Evolutionary conservation across 2,888 invertebrate species (phyloP), one percentile per base, ranked within the genome.

Genomic region (Sphaerophoria taeniata): DNA sequence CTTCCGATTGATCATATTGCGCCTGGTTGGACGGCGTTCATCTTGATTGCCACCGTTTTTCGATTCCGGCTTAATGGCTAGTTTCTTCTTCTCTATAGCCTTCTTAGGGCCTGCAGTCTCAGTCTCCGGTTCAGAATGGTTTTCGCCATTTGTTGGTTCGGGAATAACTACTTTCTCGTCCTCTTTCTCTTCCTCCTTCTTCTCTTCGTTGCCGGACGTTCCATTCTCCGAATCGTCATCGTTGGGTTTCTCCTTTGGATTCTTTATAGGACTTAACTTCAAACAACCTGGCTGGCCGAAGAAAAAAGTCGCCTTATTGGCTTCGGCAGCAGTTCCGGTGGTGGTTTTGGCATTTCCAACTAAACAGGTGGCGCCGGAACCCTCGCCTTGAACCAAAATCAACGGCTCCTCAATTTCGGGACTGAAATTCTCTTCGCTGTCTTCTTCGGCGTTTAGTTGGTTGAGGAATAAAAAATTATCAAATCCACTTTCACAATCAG

Each of bases 331-430:
- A 75, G 63, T n/a, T 87, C 90, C 89, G 34, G 87, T 88, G 3
- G 87, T 88, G 4, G 87, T 34, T 47, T 90, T 90, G 2, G 88
- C 88, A 91, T 96, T 97, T 1, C 96, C 97, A 4, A 96, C 95
- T 78, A 95, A 93, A 90, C 96, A 96, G 36, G 95, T 95, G 24
- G 90, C 92, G 4, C 97, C 97, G 88, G 92, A 93, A 51, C 97
- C 97, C 89, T 94, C 94, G 0, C 96, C 96, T 88, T 3, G 89
- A 88, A n/a, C 65, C 6, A 89, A 97, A 92, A 95, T 93, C 0
- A 95, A 92, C 0, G 95, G 94, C 91, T 97, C 97, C 89, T 95
- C 95, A 72, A 97, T 95, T 87, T 93, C 94, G 89, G 96, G 96
- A 34, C 96, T 94, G 65, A 96, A 81, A 24, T 24, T 24, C 24